Evolutionary conservation across 2,113 vertebrate species (phyloP), one percentile per base, ranked within the genome.

Genomic region (Romanogobio albipinnatus): DNA sequence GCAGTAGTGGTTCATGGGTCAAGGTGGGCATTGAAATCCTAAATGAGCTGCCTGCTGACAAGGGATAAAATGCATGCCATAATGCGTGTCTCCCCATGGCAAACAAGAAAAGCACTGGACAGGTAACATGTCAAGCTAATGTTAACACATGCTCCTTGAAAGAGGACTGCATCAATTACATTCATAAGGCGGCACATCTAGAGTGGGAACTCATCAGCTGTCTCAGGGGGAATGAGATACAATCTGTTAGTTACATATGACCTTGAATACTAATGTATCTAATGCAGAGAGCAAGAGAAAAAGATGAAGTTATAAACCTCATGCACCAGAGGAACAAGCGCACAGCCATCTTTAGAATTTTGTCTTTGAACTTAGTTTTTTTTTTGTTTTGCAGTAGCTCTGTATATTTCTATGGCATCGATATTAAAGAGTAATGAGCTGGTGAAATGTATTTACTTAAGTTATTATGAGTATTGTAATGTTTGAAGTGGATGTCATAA

Each of bases 141-240:
- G 81, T 89, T 87, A 85, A 88, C 56, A 79, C 66, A 66, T 29
- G 36, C 58, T 22, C 19, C 80, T 19, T 71, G 22, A 47, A 82
- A 77, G 24, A 59, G 45, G 56, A 36, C 51, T 83, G 88, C 87
- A 83, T 86, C 89, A 86, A 86, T 88, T 86, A 75, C 82, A 86
- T 59, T 68, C 87, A 89, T 77, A 71, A 70, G n/a, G 77, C 76
- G n/a, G 14, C 22, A 59, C 61, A 24, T 86, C 73, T 61, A 29
- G 14, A 73, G 39, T 6, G 39, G 29, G 39, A 82, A 59, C 74
- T 81, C 53, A 59, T 74, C 39, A 74, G 19, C 53, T 71, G 24
- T 61, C 36, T 66, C 36, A 19, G 26, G 71, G 49, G 71, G n/a
- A 45, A 62, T 39, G 13, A 73, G 76, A 61, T 22, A 9, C 66